Conservation (phyloP, 2,113 vertebrate species). For the western clawed frog (Xenopus tropicalis) region UCB_Xtro_10.0 CM004450.2:94876001-94876500, state of each 20-base stretch:
- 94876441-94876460: background rate
- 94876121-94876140: slow-evolving; percentile 15
- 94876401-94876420: slow-evolving; percentile 21
- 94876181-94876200: background rate
- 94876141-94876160: slow-evolving; percentile 10
- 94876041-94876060: too few species aligned
- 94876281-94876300: slow-evolving; percentile 40
- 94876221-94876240: slow-evolving; percentile 13
- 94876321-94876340: slow-evolving; percentile 43
- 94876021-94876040: too few species aligned
- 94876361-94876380: slow-evolving; percentile 37
- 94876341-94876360: slow-evolving; percentile 33
- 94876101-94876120: too few species aligned
- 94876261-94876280: slow-evolving; percentile 28
- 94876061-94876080: too few species aligned
- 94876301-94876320: slow-evolving; percentile 33
- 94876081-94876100: too few species aligned
- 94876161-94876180: slow-evolving; percentile 9
- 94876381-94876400: slow-evolving; percentile 19
- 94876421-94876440: slow-evolving; percentile 21
- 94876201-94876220: slow-evolving; percentile 18
- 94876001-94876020: too few species aligned
- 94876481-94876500: background rate
- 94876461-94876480: background rate
- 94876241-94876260: slow-evolving; percentile 18